Evolutionary conservation across 2,888 invertebrate genomes (phyloP).

Genomic region (Drosophila siamana): DNA sequence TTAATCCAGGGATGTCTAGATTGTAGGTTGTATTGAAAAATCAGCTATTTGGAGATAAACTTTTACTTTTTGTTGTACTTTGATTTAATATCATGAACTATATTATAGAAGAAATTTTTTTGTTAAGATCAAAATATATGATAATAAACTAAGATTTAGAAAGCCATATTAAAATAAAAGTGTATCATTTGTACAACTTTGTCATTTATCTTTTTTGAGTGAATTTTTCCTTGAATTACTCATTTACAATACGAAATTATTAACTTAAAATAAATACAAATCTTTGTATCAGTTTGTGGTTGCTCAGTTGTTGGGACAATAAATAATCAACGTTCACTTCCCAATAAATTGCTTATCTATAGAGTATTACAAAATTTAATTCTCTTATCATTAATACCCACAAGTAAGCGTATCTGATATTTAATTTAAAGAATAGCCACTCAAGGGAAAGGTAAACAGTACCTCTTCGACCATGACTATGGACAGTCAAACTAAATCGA

Average conservation of each 20-base stretch:
- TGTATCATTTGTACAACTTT: too few relatives aligned
- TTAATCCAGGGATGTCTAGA: too few relatives aligned
- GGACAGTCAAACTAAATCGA: constrained; percentile 44
- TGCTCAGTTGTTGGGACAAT: neutral
- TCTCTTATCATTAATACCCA: constrained; percentile 54
- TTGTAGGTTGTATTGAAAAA: too few relatives aligned
- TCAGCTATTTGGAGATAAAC: too few relatives aligned
- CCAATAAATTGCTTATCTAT: constrained; percentile 65
- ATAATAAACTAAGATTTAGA: too few relatives aligned
- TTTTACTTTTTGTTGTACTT: too few relatives aligned
- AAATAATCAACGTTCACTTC: constrained; percentile 10
- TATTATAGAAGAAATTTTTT: too few relatives aligned
- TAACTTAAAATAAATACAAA: neutral
- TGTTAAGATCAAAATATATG: too few relatives aligned
- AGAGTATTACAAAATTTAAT: constrained; percentile 54
- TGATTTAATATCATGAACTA: too few relatives aligned
- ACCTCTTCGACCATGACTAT: constrained; percentile 49
- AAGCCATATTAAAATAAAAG: too few relatives aligned
- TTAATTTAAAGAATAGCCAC: constrained; percentile 65
- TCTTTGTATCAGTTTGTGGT: neutral
- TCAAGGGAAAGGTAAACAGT: constrained; percentile 69
- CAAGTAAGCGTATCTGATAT: constrained; percentile 37
- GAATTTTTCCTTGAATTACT: too few relatives aligned
- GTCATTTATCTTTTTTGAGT: too few relatives aligned
- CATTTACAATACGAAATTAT: neutral